phyloP scores from a whole-genome alignment of 37 sponge, comb jelly and placozoan genomes.

The Theonella swinhoei region DNA sequence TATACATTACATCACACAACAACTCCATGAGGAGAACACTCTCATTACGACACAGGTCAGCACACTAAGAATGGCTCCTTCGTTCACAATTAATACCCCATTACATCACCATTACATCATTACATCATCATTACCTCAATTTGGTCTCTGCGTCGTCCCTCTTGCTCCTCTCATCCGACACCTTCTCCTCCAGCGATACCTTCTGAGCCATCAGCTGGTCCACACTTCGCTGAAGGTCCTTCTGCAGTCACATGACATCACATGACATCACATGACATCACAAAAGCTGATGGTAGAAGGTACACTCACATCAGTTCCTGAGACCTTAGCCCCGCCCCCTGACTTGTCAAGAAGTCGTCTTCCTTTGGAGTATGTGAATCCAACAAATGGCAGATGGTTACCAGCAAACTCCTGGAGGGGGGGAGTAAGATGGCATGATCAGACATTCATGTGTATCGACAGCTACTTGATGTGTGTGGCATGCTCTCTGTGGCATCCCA shows the following conservation, averaged over 20 bases:
- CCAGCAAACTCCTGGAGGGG: slow-evolving; percentile 83
- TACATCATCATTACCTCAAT: slow-evolving; percentile 33
- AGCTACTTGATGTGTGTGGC: too few relatives aligned
- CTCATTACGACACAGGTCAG: too few relatives aligned
- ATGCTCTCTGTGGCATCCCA: too few relatives aligned
- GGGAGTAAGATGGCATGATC: background rate
- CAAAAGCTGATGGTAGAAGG: slow-evolving; percentile 12
- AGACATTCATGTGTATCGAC: too few relatives aligned
- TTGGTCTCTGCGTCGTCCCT: slow-evolving; percentile 50
- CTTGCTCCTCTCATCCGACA: slow-evolving; percentile 36
- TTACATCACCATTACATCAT: background rate
- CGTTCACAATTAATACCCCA: background rate
- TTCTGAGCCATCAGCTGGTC: slow-evolving; percentile 31
- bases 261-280: background rate
- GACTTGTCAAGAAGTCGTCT: background rate
- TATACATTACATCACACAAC: too few relatives aligned
- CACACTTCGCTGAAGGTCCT: slow-evolving; percentile 21
- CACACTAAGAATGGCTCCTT: too few relatives aligned
- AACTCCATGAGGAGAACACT: too few relatives aligned
- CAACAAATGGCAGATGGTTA: slow-evolving; percentile 96
- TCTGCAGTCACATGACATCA: slow-evolving; percentile 20
- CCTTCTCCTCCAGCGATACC: slow-evolving; percentile 46
- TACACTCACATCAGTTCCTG: background rate
- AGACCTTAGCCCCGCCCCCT: background rate
- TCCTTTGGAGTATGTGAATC: slow-evolving; percentile 89